Percentiles rank a stretch among this genome's conserved stretches.
Conservation (phyloP, 2,888 invertebrate genomes). For the Amiota minor region DNA sequence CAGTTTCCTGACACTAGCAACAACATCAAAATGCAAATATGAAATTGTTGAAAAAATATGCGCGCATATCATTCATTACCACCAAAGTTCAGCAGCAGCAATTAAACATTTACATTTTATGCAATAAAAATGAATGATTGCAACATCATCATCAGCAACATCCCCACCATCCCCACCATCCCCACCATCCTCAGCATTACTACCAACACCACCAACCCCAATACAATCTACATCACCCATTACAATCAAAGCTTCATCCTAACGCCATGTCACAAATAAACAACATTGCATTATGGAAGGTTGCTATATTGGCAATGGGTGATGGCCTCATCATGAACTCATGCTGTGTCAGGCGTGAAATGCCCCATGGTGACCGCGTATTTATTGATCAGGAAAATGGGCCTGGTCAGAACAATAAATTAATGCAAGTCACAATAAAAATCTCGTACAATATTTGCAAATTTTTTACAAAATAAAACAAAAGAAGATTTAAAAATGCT, state of each 20-base stretch:
- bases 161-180: neutral
- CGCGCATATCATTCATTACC: slow-evolving; percentile 13
- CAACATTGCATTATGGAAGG: neutral
- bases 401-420: slow-evolving; percentile 30
- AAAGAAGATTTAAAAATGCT: neutral
- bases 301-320: neutral
- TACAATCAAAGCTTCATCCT: neutral
- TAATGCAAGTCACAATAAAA: slow-evolving; percentile 29
- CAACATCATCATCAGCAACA: neutral
- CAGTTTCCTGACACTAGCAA: slow-evolving; percentile 34
- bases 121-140: slow-evolving; percentile 36
- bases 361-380: neutral
- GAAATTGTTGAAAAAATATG: slow-evolving; percentile 14
- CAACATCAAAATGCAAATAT: slow-evolving; percentile 44
- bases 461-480: slow-evolving; percentile 9
- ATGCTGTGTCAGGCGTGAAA: neutral
- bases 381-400: slow-evolving; percentile 26
- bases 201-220: neutral
- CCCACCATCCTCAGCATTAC: neutral
- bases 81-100: neutral
- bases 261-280: slow-evolving; percentile 7
- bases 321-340: neutral
- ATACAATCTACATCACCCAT: neutral
- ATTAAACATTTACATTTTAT: slow-evolving; percentile 30
- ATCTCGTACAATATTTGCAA: slow-evolving; percentile 27